Base-by-base conservation (phyloP, 2,888 invertebrate genomes). In the Archips crataeganus region DNA sequence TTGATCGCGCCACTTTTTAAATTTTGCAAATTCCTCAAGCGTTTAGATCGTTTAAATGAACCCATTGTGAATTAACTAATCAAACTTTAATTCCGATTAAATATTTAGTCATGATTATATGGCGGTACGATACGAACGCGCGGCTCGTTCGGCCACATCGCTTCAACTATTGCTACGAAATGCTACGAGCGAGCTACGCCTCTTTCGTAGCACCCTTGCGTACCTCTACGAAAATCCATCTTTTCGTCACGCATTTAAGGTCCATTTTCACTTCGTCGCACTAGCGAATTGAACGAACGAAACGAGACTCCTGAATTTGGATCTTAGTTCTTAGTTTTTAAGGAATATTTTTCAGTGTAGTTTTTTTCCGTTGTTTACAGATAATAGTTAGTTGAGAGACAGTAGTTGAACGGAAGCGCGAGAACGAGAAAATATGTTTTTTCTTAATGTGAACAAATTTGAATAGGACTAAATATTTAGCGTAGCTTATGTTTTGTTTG, bases 1-100 rank as follows among this genome's bases (percentile, higher is more conserved):
- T 85, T 91, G 0, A 89, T 90, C 1, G 87, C 87, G 75, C 89
- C 87, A 83, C 82, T 88, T 87, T 87, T 90, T 13, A 90, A 88
- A 83, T 82, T 84, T 65, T 87, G 85, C 39, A 90, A 80, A 77
- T 87, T 86, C 74, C 80, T 84, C 73, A 90, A 83, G 49, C 86
- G 83, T 42, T 80, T 87, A 2, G 85, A 79, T 65, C 82, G 81
- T 63, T 79, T 84, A 9, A 86, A 84, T 11, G 90, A 80, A 79
- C 82, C 80, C 89, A 88, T 90, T 49, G 76, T 77, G 67, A 42
- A 8, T 60, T 13, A 59, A 64, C 23, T 13, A 64, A 70, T 13
- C 36, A 49, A 61, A 70, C 23, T 54, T 39, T 13, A 59, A 71
- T 23, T 71, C 2, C 6, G 39, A 39, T 11, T 51, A 39, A 39